phyloP scores from a whole-genome alignment of 2,888 invertebrate species.

The Nymphalis polychloros region DNA sequence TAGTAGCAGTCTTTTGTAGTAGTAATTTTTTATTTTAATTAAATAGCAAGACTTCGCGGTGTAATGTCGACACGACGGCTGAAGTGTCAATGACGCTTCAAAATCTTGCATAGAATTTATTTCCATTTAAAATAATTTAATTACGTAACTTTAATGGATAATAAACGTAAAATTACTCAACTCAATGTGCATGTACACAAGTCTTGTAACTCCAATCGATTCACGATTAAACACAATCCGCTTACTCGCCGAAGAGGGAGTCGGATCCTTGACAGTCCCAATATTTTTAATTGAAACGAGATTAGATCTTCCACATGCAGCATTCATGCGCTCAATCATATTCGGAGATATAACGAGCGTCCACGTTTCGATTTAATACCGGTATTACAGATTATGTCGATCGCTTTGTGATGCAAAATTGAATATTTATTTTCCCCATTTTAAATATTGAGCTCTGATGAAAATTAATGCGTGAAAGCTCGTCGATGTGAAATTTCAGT shows the following conservation, averaged over 20 bases:
- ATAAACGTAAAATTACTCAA: too few species aligned
- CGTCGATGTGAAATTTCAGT: background rate
- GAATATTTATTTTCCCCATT: slow-evolving; percentile 34
- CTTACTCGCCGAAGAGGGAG: slow-evolving; percentile 19
- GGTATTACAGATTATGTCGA: slow-evolving; percentile 50
- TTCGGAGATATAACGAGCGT: slow-evolving; percentile 8
- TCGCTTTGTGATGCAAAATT: slow-evolving; percentile 45
- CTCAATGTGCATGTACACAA: too few species aligned
- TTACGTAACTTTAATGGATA: too few species aligned
- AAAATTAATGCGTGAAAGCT: slow-evolving; percentile 17
- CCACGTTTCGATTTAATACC: slow-evolving; percentile 50
- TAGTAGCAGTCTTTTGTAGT: too few species aligned
- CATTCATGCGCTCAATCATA: slow-evolving; percentile 25
- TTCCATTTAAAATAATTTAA: too few species aligned
- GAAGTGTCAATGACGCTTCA: too few species aligned
- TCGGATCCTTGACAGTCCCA: slow-evolving; percentile 15
- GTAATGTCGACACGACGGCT: too few species aligned
- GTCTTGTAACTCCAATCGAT: background rate
- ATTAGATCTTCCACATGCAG: slow-evolving; percentile 30
- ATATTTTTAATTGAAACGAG: slow-evolving; percentile 36
- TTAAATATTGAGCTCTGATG: slow-evolving; percentile 34
- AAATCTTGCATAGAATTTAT: too few species aligned
- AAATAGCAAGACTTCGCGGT: too few species aligned
- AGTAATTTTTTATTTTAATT: too few species aligned
- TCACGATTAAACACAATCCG: slow-evolving; percentile 26